Conservation (phyloP, 2,888 invertebrate species). For the Campoplex nolae region DNA sequence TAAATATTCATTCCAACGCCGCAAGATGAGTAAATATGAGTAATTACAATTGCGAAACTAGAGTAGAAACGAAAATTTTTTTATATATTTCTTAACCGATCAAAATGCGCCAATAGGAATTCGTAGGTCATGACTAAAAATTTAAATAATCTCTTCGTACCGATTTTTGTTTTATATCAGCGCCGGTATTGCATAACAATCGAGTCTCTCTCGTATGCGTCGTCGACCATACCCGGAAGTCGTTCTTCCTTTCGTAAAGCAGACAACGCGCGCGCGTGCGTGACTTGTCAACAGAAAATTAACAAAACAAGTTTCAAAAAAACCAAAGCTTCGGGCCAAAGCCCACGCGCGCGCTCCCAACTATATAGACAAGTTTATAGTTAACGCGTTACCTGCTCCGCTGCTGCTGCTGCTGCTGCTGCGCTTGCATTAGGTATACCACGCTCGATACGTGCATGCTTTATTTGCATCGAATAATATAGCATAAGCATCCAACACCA, state of each 20-base stretch:
- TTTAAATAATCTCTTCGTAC: neutral
- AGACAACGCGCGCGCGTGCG: conserved; percentile 56
- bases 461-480: neutral
- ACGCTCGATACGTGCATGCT: neutral
- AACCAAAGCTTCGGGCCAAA: conserved; percentile 48
- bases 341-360: conserved; percentile 58
- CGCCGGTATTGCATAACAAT: conserved; percentile 60
- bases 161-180: conserved; percentile 35
- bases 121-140: too few species aligned
- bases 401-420: too few species aligned
- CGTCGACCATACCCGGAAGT: conserved; percentile 61
- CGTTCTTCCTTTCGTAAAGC: conserved; percentile 59
- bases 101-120: too few species aligned
- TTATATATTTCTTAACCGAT: too few species aligned
- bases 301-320: neutral
- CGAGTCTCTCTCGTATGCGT: conserved; percentile 5
- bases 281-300: conserved; percentile 40
- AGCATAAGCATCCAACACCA: conserved; percentile 37
- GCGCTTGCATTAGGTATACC: neutral
- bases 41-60: too few species aligned
- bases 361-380: conserved; percentile 63
- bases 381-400: conserved; percentile 64
- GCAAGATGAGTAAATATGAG: too few species aligned
- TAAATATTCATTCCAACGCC: too few species aligned
- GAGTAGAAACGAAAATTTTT: too few species aligned